Evolutionary conservation across 2,888 invertebrate genomes (phyloP).

Genomic region (Alloscopus bannaensis): DNA sequence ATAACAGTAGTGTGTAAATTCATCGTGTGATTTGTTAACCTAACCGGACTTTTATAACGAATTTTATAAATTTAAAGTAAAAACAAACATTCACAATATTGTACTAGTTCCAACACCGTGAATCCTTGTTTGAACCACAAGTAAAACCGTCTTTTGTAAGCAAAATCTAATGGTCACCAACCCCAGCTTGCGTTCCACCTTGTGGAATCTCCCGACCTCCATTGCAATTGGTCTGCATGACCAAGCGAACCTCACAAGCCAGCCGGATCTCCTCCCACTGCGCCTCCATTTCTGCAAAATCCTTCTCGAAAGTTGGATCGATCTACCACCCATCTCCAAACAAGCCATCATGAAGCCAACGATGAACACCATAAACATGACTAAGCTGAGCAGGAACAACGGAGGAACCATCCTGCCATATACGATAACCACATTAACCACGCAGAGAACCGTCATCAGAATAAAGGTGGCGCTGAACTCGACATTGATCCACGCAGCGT

Average conservation of each 20-base stretch:
- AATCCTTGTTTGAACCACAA: not conserved
- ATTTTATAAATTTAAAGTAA: no score
- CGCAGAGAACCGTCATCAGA: constrained; percentile 1
- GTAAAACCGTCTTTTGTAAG: not conserved
- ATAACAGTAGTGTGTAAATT: no score
- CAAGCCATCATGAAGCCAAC: not conserved
- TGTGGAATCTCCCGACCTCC: constrained; percentile 6
- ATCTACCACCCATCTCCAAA: not conserved
- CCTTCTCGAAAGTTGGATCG: not conserved
- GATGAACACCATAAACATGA: not conserved
- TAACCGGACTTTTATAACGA: no score
- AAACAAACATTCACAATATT: no score
- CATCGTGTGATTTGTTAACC: no score
- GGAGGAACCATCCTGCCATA: not conserved
- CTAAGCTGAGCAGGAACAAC: not conserved
- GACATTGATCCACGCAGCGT: constrained; percentile 20
- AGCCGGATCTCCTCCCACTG: no score
- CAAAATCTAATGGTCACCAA: constrained; percentile 3
- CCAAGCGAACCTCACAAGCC: not conserved
- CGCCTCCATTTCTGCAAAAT: not conserved
- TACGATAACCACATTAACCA: not conserved
- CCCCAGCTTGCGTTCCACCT: not conserved
- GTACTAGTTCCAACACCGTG: no score
- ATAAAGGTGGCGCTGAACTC: constrained; percentile 23
- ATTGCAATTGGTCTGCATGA: constrained; percentile 15